A percentile compares a stretch with the other conserved stretches of the same genome.
Conservation (phyloP, 2,113 vertebrate genomes). For the Elanus axillaris region DNA sequence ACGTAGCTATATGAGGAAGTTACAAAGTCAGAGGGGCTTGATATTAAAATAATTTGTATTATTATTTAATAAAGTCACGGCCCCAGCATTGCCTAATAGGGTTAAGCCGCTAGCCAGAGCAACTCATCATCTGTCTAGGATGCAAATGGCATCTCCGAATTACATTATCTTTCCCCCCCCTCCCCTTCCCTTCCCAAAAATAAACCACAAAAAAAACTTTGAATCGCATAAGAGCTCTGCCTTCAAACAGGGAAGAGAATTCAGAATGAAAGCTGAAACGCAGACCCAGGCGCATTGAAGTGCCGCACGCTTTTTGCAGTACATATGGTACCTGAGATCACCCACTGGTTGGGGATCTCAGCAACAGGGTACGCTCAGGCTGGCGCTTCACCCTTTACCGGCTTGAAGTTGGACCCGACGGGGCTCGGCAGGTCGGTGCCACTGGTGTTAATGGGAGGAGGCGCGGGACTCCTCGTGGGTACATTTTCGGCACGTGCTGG, state of each 20-base stretch:
- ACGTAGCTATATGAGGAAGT: not conserved
- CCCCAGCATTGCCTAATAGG: constrained; percentile 64
- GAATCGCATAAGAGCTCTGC: constrained; percentile 41
- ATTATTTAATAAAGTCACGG: constrained; percentile 70
- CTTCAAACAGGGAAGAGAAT: constrained; percentile 32
- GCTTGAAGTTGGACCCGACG: not conserved
- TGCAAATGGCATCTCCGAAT: constrained; percentile 65
- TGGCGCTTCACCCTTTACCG: constrained; percentile 22
- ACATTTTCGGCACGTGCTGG: not conserved
- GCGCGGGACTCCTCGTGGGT: not conserved
- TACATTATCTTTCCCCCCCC: constrained; percentile 5
- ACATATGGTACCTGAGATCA: constrained; percentile 62
- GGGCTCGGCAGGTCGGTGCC: not conserved
- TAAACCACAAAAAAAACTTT: constrained; percentile 50
- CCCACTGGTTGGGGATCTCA: constrained; percentile 13
- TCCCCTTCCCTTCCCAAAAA: not conserved
- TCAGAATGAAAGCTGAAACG: not conserved
- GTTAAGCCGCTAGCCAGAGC: constrained; percentile 72
- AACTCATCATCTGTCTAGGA: constrained; percentile 73
- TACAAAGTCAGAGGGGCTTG: constrained; percentile 54
- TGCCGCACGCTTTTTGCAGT: constrained; percentile 40
- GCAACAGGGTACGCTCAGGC: not conserved
- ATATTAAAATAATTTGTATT: constrained; percentile 65
- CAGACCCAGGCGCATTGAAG: not conserved
- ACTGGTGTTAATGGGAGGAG: not conserved